phyloP scores from a whole-genome alignment of 2,113 vertebrate species.

The Calypte anna region DNA sequence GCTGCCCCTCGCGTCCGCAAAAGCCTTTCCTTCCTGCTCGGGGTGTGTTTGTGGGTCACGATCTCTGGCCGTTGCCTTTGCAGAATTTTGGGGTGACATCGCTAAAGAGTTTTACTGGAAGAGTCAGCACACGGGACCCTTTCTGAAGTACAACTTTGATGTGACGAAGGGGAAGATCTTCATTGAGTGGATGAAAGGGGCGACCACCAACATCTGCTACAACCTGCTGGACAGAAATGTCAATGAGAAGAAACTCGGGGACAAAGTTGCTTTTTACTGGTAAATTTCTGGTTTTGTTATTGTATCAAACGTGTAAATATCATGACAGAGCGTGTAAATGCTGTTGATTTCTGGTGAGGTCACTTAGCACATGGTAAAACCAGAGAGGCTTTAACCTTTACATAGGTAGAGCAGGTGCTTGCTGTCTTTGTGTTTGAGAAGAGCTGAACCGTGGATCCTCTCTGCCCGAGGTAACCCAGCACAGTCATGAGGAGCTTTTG shows the following conservation, averaged over 20 bases:
- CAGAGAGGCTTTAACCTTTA: background rate
- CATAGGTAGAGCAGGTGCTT: background rate
- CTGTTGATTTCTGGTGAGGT: accelerated
- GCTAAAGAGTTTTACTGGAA: conserved; percentile 97
- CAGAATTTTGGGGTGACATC: conserved; percentile 93
- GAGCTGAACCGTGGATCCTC: background rate
- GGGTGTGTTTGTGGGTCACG: background rate
- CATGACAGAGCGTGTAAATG: accelerated
- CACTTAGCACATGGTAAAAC: background rate
- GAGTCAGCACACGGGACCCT: conserved; percentile 82
- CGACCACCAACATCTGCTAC: conserved; percentile 97
- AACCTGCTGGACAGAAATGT: conserved; percentile 94
- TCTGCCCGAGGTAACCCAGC: background rate
- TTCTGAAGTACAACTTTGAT: conserved; percentile 94
- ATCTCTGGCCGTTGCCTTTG: background rate
- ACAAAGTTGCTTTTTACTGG: conserved; percentile 96
- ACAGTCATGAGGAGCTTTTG: background rate
- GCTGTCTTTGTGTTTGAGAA: background rate
- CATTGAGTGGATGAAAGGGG: conserved; percentile 95
- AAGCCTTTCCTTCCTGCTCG: accelerated
- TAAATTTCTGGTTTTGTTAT: conserved; percentile 39
- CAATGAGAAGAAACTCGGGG: conserved; percentile 88
- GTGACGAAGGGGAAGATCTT: conserved; percentile 94
- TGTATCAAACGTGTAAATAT: accelerated
- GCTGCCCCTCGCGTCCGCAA: accelerated